phyloP scores from a whole-genome alignment of 2,888 invertebrate species.

The Nomada lathburiana region DNA sequence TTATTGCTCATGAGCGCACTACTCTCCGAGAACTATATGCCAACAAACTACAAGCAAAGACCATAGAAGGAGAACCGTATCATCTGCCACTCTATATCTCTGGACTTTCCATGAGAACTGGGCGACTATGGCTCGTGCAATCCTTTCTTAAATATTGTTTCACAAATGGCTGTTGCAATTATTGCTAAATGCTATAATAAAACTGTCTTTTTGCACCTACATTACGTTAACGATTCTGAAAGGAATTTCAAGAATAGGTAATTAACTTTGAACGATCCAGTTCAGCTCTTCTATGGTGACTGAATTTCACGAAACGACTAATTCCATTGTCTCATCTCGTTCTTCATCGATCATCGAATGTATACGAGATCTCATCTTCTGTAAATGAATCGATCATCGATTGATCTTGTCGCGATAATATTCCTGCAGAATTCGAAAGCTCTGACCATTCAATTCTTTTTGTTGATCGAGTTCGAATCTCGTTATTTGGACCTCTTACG shows the following conservation, averaged over 20 bases:
- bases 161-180: constrained; percentile 67
- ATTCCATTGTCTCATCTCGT: not conserved
- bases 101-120: constrained; percentile 70
- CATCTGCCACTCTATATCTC: constrained; percentile 60
- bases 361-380: not conserved
- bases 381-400: not conserved
- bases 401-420: not conserved
- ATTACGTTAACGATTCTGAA: not conserved
- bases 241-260: not conserved
- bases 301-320: not conserved
- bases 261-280: constrained; percentile 14
- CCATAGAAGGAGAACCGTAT: constrained; percentile 57
- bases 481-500: constrained; percentile 81
- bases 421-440: constrained; percentile 3
- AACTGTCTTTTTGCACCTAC: constrained; percentile 25
- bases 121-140: constrained; percentile 64
- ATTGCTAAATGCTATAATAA: constrained; percentile 45
- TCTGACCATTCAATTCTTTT: constrained; percentile 50
- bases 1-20: constrained; percentile 76
- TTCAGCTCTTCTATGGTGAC: not conserved
- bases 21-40: constrained; percentile 67
- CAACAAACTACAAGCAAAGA: constrained; percentile 34
- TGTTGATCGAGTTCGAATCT: constrained; percentile 59
- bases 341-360: no score
- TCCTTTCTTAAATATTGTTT: constrained; percentile 51